Percentiles rank a stretch among this genome's conserved stretches.
Conservation (phyloP, 2,797 vertebrate genomes). For the Pantherophis alleghaniensis region DNA sequence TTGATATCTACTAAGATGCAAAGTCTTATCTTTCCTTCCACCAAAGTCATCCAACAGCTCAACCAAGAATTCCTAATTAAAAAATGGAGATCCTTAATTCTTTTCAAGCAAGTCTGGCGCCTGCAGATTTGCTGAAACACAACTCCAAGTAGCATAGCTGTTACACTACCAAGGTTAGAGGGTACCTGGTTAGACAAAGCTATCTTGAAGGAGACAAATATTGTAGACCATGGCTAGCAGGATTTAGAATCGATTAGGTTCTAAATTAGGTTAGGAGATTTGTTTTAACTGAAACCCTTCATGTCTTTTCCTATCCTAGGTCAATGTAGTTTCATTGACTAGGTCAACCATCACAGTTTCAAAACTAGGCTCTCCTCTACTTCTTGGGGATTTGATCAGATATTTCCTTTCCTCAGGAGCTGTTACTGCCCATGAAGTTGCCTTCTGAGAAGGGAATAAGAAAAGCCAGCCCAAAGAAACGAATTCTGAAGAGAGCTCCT, state of each 20-base stretch:
- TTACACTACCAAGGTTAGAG: neutral
- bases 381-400: neutral
- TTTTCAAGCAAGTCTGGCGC: neutral
- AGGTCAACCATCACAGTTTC: neutral
- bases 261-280: neutral
- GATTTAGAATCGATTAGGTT: neutral
- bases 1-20: neutral
- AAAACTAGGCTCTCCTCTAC: neutral
- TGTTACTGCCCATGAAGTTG: slow-evolving; percentile 6
- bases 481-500: neutral
- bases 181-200: neutral
- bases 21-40: neutral
- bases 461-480: neutral
- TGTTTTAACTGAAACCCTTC: neutral
- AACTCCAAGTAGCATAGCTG: neutral
- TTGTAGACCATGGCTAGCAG: neutral
- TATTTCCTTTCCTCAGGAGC: neutral
- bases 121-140: neutral
- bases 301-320: neutral
- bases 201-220: neutral
- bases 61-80: neutral
- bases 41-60: neutral
- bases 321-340: neutral
- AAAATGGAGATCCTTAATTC: neutral
- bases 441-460: neutral